Percentiles rank a stretch among this genome's conserved stretches.
Evolutionary conservation across 2,888 invertebrate species (phyloP).

Genomic region (Sinotaia quadrata): DNA sequence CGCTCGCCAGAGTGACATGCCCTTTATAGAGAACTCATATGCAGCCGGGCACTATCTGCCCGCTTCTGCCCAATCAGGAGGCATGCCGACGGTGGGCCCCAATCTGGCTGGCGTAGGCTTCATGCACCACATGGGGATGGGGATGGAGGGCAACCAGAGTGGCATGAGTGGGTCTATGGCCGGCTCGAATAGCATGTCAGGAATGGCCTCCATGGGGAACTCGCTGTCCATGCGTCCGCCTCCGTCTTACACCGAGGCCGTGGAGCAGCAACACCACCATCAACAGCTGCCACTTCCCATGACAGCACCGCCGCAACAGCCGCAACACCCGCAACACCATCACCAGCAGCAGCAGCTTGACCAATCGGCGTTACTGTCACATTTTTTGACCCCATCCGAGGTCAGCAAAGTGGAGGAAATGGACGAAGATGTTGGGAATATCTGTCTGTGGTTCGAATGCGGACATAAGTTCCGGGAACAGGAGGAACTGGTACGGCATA

Average conservation of each 20-base stretch:
- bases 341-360: constrained; percentile 36
- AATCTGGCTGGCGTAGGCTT: constrained; percentile 13
- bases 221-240: constrained; percentile 55
- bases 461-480: constrained; percentile 65
- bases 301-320: constrained; percentile 21
- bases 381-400: constrained; percentile 21
- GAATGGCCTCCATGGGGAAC: constrained; percentile 19
- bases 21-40: constrained; percentile 58
- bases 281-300: constrained; percentile 24
- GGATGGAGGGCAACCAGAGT: neutral
- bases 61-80: neutral
- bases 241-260: constrained; percentile 59
- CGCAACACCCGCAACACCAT: constrained; percentile 33
- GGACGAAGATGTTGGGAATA: constrained; percentile 50
- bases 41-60: constrained; percentile 30
- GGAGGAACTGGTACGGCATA: constrained; percentile 70
- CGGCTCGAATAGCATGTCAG: neutral
- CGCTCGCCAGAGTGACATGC: constrained; percentile 61
- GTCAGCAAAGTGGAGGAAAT: constrained; percentile 44
- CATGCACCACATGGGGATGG: constrained; percentile 3
- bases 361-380: constrained; percentile 28
- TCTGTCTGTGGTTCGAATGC: constrained; percentile 71
- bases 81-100: constrained; percentile 3
- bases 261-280: constrained; percentile 43
- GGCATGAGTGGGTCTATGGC: neutral